Evolutionary conservation across 92 coral and sea anemone genomes (phyloP).

Genomic region (Phenganax stokvisi): DNA sequence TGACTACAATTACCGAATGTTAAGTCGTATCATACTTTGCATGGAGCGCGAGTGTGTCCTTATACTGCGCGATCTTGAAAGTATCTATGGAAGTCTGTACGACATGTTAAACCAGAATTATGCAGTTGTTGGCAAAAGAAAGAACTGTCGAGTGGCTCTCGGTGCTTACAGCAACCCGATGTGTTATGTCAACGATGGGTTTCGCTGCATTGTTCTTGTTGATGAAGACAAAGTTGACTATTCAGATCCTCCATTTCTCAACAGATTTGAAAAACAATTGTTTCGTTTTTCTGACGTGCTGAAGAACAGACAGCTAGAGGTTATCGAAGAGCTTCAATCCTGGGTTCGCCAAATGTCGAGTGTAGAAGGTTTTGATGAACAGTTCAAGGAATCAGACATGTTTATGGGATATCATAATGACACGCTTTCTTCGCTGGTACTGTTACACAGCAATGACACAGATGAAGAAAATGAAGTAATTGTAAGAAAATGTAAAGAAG

Average conservation of each 20-base stretch:
- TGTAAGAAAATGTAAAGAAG: constrained; percentile 40
- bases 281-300: constrained; percentile 80
- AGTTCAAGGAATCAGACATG: constrained; percentile 63
- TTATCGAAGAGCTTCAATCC: constrained; percentile 49
- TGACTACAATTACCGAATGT: constrained; percentile 75
- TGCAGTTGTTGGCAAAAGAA: constrained; percentile 80
- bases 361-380: constrained; percentile 44
- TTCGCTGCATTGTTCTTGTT: constrained; percentile 85
- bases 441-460: constrained; percentile 48
- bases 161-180: constrained; percentile 93
- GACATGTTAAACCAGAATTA: constrained; percentile 94
- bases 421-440: constrained; percentile 75
- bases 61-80: constrained; percentile 76
- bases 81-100: constrained; percentile 87
- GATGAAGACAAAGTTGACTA: constrained; percentile 74
- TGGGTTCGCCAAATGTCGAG: constrained; percentile 66
- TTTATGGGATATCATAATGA: constrained; percentile 80
- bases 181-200: constrained; percentile 92
- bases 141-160: constrained; percentile 84
- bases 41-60: constrained; percentile 87
- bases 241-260: constrained; percentile 86
- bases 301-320: constrained; percentile 34
- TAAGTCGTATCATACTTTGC: constrained; percentile 88
- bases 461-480: constrained; percentile 36
- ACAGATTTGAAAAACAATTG: constrained; percentile 84